Evolutionary conservation across 2,888 invertebrate species (phyloP).

Genomic region (Esperia sulphurella): DNA sequence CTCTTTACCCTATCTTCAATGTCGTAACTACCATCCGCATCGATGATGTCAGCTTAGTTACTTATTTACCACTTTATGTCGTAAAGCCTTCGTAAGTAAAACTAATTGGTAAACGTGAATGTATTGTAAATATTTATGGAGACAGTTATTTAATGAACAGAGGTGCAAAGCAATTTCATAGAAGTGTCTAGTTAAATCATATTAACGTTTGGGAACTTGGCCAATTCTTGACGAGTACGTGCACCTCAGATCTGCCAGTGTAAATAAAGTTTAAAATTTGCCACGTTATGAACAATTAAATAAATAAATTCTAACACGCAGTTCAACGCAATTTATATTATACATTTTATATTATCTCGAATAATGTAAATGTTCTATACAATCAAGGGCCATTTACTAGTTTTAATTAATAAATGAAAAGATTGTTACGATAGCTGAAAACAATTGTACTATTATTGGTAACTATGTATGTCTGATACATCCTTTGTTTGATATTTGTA

Average conservation of each 20-base stretch:
- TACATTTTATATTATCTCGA: too few relatives aligned
- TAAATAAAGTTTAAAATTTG: conserved; percentile 40
- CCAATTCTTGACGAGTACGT: conserved; percentile 36
- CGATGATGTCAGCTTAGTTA: conserved; percentile 30
- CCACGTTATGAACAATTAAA: conserved; percentile 19
- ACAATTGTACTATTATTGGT: too few relatives aligned
- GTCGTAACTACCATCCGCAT: conserved; percentile 22
- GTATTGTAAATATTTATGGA: too few relatives aligned
- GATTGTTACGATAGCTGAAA: too few relatives aligned
- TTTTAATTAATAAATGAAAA: too few relatives aligned
- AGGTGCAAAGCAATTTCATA: conserved; percentile 31
- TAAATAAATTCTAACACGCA: conserved; percentile 3
- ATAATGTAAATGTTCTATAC: too few relatives aligned
- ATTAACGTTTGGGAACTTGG: conserved; percentile 47
- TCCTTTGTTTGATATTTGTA: too few relatives aligned
- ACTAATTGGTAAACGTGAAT: too few relatives aligned
- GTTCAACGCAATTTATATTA: too few relatives aligned
- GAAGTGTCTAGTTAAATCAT: conserved; percentile 41
- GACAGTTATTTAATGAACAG: conserved; percentile 14
- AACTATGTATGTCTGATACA: too few relatives aligned
- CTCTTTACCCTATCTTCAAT: conserved; percentile 31
- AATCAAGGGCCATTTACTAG: too few relatives aligned
- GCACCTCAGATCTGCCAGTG: conserved; percentile 44
- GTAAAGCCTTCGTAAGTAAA: too few relatives aligned
- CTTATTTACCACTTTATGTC: conserved; percentile 2